A percentile compares a stretch with the other conserved stretches of the same genome.
phyloP scores from a whole-genome alignment of 2,113 vertebrate genomes.

The Dendrocopos noguchii region DNA sequence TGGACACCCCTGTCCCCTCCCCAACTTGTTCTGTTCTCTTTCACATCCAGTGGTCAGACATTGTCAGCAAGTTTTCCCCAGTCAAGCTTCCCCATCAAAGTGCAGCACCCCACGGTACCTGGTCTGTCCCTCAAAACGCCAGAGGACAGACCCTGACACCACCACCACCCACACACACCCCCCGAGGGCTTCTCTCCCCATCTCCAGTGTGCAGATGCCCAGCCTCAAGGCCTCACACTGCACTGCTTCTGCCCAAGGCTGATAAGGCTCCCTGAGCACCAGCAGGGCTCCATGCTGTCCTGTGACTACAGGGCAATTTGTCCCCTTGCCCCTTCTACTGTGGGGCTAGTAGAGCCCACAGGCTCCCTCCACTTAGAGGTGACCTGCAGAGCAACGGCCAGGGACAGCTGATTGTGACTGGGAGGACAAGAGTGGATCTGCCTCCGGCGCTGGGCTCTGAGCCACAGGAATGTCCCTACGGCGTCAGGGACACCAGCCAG shows the following conservation, averaged over 20 bases:
- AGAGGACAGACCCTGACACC: neutral
- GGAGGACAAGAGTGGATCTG: neutral
- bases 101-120: neutral
- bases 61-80: neutral
- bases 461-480: neutral
- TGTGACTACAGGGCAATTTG: fast-evolving
- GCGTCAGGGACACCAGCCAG: constrained; percentile 3
- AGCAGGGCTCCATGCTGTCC: neutral
- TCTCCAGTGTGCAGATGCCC: neutral
- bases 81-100: neutral
- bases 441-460: neutral
- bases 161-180: fast-evolving
- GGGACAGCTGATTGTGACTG: fast-evolving
- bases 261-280: neutral
- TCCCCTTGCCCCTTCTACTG: fast-evolving
- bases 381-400: neutral
- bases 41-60: neutral
- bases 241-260: fast-evolving
- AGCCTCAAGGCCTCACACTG: neutral
- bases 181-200: neutral
- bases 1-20: no score
- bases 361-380: neutral
- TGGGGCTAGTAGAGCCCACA: neutral
- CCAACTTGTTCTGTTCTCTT: neutral
- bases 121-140: neutral